These are phyloP conservation scores for Numenius phaeopus DNA, from an alignment of 2,797 vertebrate genomes.

Conservation along the genomic window DNA sequence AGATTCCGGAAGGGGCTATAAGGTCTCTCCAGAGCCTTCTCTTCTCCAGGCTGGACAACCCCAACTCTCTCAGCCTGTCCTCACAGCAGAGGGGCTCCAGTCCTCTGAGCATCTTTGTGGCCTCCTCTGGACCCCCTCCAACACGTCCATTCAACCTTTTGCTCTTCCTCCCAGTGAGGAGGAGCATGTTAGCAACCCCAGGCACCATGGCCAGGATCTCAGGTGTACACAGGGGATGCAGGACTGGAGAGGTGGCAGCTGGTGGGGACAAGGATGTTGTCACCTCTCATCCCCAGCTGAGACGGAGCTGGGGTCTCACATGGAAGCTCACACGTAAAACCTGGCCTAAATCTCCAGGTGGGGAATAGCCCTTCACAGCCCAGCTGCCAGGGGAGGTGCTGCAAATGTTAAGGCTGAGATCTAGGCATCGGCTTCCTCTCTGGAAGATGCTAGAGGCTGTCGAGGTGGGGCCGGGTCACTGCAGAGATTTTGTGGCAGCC, in stretches of 20 bases:
- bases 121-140: not conserved
- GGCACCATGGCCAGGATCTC: not conserved
- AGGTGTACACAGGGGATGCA: not conserved
- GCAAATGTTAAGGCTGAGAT: not conserved
- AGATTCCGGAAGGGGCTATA: not conserved
- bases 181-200: accelerated
- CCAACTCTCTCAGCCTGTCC: not conserved
- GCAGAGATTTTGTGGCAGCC: not conserved
- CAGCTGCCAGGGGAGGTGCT: not conserved
- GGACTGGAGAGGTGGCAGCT: not conserved
- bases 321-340: not conserved
- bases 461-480: accelerated
- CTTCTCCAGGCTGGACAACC: not conserved
- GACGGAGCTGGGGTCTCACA: not conserved
- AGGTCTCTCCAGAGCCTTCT: not conserved
- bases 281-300: not conserved
- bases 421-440: not conserved
- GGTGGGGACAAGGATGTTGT: not conserved
- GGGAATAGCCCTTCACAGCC: not conserved
- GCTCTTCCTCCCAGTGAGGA: not conserved
- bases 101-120: not conserved
- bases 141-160: not conserved
- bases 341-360: not conserved
- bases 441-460: not conserved
- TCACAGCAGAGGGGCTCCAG: not conserved